Conservation (phyloP, 2,797 vertebrate species). For the Rhinella marina region DNA sequence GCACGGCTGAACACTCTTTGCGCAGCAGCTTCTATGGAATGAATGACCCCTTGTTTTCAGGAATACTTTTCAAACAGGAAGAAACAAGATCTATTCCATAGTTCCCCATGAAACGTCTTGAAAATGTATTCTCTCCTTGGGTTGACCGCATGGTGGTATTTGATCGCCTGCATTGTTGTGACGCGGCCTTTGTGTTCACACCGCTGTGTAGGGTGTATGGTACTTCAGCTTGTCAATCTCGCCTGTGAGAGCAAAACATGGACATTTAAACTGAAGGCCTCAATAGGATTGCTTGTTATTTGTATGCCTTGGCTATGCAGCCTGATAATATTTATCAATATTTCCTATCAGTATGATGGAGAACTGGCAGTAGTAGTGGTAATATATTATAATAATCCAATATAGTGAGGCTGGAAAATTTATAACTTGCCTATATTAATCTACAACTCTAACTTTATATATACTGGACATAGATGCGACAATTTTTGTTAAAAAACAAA, state of each 20-base stretch:
- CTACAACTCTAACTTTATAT: not conserved
- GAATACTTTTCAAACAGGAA: constrained; percentile 60
- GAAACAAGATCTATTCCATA: constrained; percentile 57
- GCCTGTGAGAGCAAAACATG: constrained; percentile 35
- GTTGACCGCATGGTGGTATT: constrained; percentile 54
- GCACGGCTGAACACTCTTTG: constrained; percentile 58
- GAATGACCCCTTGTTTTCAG: constrained; percentile 60
- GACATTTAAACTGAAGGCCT: constrained; percentile 7
- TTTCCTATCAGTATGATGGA: not conserved
- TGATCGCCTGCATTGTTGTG: constrained; percentile 61
- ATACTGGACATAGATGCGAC: not conserved
- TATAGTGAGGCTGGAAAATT: not conserved
- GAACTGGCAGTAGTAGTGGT: not conserved
- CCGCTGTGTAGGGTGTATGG: constrained; percentile 36
- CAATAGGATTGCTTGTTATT: constrained; percentile 12
- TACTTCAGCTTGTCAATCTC: constrained; percentile 59
- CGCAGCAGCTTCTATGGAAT: constrained; percentile 54
- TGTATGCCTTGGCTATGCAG: not conserved
- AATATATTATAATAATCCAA: not conserved
- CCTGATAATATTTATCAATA: not conserved
- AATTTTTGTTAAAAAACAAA: no score
- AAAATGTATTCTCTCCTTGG: constrained; percentile 57
- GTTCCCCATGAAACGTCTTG: constrained; percentile 52
- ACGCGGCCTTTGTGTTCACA: constrained; percentile 48
- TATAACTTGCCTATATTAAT: not conserved